A percentile compares a stretch with the other conserved stretches of the same genome.
These are phyloP conservation scores for Chitala chitala DNA, from an alignment of 2,113 vertebrate genomes.

Conservation along the genomic window DNA sequence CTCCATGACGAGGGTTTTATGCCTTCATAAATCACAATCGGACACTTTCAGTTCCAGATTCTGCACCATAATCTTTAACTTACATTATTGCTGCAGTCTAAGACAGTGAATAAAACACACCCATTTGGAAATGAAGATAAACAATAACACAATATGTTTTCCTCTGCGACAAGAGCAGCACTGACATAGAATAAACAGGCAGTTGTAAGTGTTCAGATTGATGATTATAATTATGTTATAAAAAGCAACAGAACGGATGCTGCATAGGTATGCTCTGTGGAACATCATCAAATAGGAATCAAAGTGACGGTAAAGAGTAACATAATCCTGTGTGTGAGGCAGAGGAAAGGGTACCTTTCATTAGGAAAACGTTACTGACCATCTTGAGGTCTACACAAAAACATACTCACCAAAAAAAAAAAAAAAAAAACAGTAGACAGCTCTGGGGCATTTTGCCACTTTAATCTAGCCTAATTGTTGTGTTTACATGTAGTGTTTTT, in stretches of 20 bases:
- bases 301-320: not conserved
- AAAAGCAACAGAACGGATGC: not conserved
- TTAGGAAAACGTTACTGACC: constrained; percentile 4
- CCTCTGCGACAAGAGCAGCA: too few relatives aligned
- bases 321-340: not conserved
- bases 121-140: not conserved
- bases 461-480: constrained; percentile 32
- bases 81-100: constrained; percentile 40
- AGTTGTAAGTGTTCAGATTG: not conserved
- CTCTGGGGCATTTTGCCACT: constrained; percentile 31
- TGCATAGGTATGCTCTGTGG: not conserved
- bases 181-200: too few relatives aligned
- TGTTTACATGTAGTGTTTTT: constrained; percentile 35
- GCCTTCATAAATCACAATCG: constrained; percentile 24
- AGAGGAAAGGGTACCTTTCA: not conserved
- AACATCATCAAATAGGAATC: not conserved
- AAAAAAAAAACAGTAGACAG: constrained; percentile 34
- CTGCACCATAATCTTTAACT: constrained; percentile 39
- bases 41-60: constrained; percentile 41
- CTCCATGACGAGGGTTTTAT: constrained; percentile 53
- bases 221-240: not conserved
- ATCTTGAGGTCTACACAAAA: constrained; percentile 21
- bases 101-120: constrained; percentile 26
- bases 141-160: not conserved
- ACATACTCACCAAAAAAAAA: constrained; percentile 14